A percentile compares a stretch with the other conserved stretches of the same genome.
Evolutionary conservation across 2,797 vertebrate species (phyloP).

Genomic region (Chrosomus eos): DNA sequence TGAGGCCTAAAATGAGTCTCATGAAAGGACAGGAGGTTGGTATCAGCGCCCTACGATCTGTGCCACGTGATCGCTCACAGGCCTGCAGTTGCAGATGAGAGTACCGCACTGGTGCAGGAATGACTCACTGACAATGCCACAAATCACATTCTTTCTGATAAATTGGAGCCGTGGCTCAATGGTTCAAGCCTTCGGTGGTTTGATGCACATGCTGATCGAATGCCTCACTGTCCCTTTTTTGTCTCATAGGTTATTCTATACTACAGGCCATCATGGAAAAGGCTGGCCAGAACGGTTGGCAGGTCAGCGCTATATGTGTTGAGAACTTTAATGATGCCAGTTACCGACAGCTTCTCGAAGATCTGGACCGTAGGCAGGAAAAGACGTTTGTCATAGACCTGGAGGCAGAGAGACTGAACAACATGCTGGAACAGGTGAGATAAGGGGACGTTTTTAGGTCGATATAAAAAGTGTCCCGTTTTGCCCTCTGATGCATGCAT

Average conservation of each 20-base stretch:
- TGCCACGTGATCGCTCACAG: slow-evolving; percentile 24
- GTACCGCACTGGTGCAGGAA: slow-evolving; percentile 25
- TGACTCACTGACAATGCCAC: slow-evolving; percentile 46
- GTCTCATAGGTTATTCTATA: slow-evolving; percentile 90
- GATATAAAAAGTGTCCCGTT: not conserved
- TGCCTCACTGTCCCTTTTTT: slow-evolving; percentile 49
- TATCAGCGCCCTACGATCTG: slow-evolving; percentile 26
- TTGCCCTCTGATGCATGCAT: not conserved
- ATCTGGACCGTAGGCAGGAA: slow-evolving; percentile 94
- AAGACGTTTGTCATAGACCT: slow-evolving; percentile 99
- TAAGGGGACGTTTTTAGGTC: not conserved
- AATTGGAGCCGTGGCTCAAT: slow-evolving; percentile 1
- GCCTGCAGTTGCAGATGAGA: slow-evolving; percentile 42
- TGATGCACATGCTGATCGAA: slow-evolving; percentile 20
- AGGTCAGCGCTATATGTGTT: slow-evolving; percentile 98
- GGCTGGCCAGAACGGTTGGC: slow-evolving; percentile 98
- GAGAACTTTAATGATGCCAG: slow-evolving; percentile 98
- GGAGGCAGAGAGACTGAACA: slow-evolving; percentile 95
- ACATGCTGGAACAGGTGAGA: slow-evolving; percentile 97
- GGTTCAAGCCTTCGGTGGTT: slow-evolving; percentile 17
- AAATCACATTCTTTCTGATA: slow-evolving; percentile 37
- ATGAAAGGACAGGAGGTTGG: slow-evolving; percentile 8
- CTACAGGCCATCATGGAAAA: slow-evolving; percentile 99
- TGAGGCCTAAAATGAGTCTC: slow-evolving; percentile 17
- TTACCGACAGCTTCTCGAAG: slow-evolving; percentile 94